A percentile compares a stretch with the other conserved stretches of the same genome.
Conservation (phyloP, 2,113 vertebrate species). For the Apistogramma diplotaenia region DNA sequence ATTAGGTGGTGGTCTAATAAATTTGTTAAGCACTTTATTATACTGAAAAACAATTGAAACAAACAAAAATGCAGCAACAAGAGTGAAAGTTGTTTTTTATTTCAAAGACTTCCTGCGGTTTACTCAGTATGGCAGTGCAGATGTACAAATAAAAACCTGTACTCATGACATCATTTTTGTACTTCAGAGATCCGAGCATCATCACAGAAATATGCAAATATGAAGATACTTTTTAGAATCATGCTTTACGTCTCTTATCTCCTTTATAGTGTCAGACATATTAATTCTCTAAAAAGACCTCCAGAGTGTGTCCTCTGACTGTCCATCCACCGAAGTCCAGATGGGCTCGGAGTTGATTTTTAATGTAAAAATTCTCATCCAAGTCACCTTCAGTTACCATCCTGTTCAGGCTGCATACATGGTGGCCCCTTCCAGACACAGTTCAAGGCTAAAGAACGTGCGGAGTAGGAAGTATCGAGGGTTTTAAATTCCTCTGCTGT, state of each 20-base stretch:
- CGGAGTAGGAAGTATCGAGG: accelerated
- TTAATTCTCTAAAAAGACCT: neutral
- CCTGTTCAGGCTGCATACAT: too few relatives aligned
- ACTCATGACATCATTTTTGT: neutral
- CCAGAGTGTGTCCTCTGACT: neutral
- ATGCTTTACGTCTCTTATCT: neutral
- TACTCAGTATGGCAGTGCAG: neutral
- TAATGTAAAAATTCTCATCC: neutral
- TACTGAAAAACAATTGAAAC: accelerated
- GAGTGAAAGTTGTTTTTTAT: neutral
- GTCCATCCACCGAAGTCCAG: neutral
- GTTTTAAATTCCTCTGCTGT: neutral
- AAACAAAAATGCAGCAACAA: neutral
- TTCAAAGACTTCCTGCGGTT: neutral
- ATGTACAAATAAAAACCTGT: neutral
- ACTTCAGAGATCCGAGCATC: neutral
- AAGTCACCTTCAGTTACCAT: neutral
- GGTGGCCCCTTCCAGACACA: too few relatives aligned
- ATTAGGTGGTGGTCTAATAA: neutral
- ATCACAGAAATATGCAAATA: neutral
- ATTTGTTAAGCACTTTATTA: neutral
- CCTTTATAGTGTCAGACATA: neutral
- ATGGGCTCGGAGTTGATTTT: neutral
- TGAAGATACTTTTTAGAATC: too few relatives aligned
- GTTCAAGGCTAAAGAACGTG: too few relatives aligned